These are phyloP conservation scores for Dinomys branickii DNA, from an alignment of 2,113 vertebrate species.

Conservation along the genomic window DNA sequence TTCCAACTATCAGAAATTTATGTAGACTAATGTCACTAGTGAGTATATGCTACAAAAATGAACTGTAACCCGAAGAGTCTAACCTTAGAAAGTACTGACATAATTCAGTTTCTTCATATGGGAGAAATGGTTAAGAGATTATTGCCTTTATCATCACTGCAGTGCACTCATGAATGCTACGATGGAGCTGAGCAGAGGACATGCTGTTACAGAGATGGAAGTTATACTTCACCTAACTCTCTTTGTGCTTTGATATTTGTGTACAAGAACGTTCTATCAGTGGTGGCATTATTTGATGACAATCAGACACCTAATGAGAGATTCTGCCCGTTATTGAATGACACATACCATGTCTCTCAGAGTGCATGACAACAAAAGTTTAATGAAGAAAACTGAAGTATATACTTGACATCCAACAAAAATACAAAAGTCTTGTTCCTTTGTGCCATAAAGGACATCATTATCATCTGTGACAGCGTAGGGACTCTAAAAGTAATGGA, in stretches of 20 bases:
- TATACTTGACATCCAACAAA: not conserved
- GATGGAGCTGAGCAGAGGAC: not conserved
- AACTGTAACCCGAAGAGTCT: not conserved
- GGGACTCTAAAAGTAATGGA: not conserved
- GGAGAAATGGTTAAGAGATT: not conserved
- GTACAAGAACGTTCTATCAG: not conserved
- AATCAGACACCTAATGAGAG: not conserved
- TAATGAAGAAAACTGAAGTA: not conserved
- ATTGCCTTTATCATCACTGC: not conserved
- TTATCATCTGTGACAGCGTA: not conserved
- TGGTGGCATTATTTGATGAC: not conserved
- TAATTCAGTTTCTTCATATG: not conserved
- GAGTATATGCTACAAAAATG: not conserved
- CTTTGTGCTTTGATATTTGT: not conserved
- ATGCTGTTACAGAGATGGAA: not conserved
- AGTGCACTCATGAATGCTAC: not conserved
- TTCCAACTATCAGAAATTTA: not conserved
- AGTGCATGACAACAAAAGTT: not conserved
- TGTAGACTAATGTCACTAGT: not conserved
- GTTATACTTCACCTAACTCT: not conserved
- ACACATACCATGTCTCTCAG: not conserved
- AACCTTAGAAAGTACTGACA: not conserved
- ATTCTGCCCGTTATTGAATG: not conserved
- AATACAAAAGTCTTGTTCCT: not conserved
- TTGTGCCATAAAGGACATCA: not conserved